Evolutionary conservation across 2,888 invertebrate species (phyloP).

Genomic region (Mythimna impura): DNA sequence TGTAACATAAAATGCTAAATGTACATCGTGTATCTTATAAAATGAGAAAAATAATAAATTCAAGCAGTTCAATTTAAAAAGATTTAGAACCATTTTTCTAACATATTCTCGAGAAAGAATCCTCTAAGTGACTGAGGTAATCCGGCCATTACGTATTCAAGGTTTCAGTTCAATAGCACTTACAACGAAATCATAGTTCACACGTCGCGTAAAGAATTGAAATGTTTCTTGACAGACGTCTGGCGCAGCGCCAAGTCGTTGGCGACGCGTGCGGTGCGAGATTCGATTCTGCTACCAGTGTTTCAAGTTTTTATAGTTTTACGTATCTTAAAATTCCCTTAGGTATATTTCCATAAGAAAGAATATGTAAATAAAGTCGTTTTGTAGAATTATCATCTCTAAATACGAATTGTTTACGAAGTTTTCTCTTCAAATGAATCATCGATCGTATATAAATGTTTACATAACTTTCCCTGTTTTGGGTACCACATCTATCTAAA

Average conservation of each 20-base stretch:
- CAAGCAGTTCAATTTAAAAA: slow-evolving; percentile 34
- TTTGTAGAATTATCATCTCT: slow-evolving; percentile 2
- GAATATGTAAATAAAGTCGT: slow-evolving; percentile 23
- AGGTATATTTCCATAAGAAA: slow-evolving; percentile 19
- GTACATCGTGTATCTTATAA: background rate
- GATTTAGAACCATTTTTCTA: slow-evolving; percentile 18
- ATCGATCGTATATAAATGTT: background rate
- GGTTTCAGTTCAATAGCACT: slow-evolving; percentile 42
- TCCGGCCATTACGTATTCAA: slow-evolving; percentile 41
- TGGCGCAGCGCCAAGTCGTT: slow-evolving; percentile 71
- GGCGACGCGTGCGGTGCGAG: slow-evolving; percentile 68
- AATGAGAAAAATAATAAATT: slow-evolving; percentile 17
- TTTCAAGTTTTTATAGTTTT: slow-evolving; percentile 62
- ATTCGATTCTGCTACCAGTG: slow-evolving; percentile 67
- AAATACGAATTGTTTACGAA: slow-evolving; percentile 13
- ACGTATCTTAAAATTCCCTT: slow-evolving; percentile 34
- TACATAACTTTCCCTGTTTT: background rate
- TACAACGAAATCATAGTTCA: slow-evolving; percentile 48
- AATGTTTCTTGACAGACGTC: slow-evolving; percentile 69
- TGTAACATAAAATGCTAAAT: slow-evolving; percentile 11
- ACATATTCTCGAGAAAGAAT: background rate
- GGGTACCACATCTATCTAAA: too few relatives aligned
- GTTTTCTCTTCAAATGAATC: background rate
- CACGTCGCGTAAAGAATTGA: slow-evolving; percentile 66
- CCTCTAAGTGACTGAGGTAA: slow-evolving; percentile 25